Evolutionary conservation across 2,797 vertebrate species (phyloP).

Genomic region (Epinephelus malabaricus): DNA sequence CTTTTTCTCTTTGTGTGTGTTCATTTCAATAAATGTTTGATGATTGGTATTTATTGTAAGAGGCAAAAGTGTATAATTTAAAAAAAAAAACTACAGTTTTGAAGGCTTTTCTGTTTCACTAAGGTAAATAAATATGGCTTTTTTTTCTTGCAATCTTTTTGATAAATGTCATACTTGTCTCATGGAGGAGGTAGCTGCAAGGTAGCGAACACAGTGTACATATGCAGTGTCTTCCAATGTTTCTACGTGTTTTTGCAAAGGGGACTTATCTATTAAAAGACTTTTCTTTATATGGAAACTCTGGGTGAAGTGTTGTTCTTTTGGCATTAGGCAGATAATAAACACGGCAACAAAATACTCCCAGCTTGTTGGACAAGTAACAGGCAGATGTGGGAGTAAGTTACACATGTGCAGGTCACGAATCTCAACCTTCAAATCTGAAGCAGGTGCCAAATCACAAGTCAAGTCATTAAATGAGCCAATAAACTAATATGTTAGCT

Average conservation of each 20-base stretch:
- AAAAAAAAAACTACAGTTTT: constrained; percentile 71
- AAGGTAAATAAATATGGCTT: constrained; percentile 69
- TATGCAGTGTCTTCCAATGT: constrained; percentile 83
- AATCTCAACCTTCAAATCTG: too few relatives aligned
- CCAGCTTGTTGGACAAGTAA: neutral
- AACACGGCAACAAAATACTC: neutral
- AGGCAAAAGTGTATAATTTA: constrained; percentile 83
- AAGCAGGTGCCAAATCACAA: too few relatives aligned
- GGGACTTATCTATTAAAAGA: constrained; percentile 82
- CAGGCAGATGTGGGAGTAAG: too few relatives aligned
- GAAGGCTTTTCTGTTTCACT: constrained; percentile 80
- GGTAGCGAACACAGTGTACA: constrained; percentile 81
- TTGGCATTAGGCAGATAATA: neutral
- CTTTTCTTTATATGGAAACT: constrained; percentile 74
- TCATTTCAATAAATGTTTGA: constrained; percentile 80
- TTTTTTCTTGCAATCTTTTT: constrained; percentile 69
- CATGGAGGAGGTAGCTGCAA: constrained; percentile 82
- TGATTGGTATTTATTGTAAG: constrained; percentile 87
- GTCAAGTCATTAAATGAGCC: too few relatives aligned
- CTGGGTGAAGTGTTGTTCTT: constrained; percentile 42
- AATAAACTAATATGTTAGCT: too few relatives aligned
- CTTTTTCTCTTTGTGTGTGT: constrained; percentile 74
- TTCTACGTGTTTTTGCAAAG: constrained; percentile 86
- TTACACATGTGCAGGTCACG: too few relatives aligned
- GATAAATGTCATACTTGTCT: constrained; percentile 73